Evolutionary conservation across 2,888 invertebrate genomes (phyloP), one percentile per base, ranked within the genome.

Genomic region (Chrysopilus asiliformis): DNA sequence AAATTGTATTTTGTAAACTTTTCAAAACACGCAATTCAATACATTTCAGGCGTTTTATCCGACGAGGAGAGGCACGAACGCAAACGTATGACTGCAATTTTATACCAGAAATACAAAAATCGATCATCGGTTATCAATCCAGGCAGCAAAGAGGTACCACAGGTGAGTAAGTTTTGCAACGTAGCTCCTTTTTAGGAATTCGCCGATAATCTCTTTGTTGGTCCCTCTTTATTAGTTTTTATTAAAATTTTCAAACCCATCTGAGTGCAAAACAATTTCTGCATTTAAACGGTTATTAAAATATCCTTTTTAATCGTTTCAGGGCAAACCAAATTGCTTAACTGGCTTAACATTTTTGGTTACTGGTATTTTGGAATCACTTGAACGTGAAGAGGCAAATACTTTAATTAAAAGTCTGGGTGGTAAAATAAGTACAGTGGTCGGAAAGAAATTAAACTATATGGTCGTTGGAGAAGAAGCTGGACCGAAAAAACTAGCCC

Each of bases 321-420:
- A 80, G 77, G 85, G 85, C 19, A 68, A 73, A 34, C 71, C 76
- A 12, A 67, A 76, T 53, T 86, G 86, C 53, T 61, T 87, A 3
- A 70, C 70, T 34, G 75, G 79, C 35, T 63, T 75, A 37, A 74
- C 72, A 4, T 85, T 87, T 52, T 56, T 86, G 4, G 62, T 89
- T 34, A 91, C 90, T 25, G 94, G 91, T 20, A 80, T 91, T 2
- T 64, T 90, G 30, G 90, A 93, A 52, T 89, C 89, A 0, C 67
- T 93, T 46, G 87, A 89, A 49, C 70, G 83, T 10, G 84, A 87
- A 4, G 87, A 89, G 50, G 74, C 80, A 4, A 70, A 71, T 22
- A 72, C 71, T 2, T 65, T 87, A 5, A 74, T 93, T 10, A 74
- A 73, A 38, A 74, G 77, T 46, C 81, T 81, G 57, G 89, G 91